Conservation (phyloP, 2,888 invertebrate genomes). For the Caenorhabditis drosophilae region DNA sequence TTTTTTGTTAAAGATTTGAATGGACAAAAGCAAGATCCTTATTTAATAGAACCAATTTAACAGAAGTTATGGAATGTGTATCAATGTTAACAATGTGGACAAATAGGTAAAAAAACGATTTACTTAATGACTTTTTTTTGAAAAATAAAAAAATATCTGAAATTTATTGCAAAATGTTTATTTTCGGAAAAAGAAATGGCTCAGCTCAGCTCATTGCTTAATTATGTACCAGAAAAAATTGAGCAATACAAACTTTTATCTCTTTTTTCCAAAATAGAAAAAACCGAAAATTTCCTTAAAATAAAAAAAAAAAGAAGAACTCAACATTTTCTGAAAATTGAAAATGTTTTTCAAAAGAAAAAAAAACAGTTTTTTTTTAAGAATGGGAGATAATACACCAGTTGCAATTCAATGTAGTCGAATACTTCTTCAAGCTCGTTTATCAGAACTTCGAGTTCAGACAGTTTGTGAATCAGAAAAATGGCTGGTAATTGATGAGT, state of each 20-base stretch:
- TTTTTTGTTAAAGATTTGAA: conserved; percentile 36
- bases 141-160: neutral
- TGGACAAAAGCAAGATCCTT: conserved; percentile 42
- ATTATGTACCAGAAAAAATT: too few relatives aligned
- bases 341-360: too few relatives aligned
- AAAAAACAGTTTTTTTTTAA: conserved; percentile 11
- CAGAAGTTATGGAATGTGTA: conserved; percentile 42
- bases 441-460: conserved; percentile 12
- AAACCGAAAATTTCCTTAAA: too few relatives aligned
- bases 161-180: too few relatives aligned
- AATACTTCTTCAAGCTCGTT: conserved; percentile 24
- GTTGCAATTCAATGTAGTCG: conserved; percentile 42
- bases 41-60: conserved; percentile 21
- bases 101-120: conserved; percentile 22
- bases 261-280: too few relatives aligned
- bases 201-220: too few relatives aligned
- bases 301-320: too few relatives aligned
- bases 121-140: neutral
- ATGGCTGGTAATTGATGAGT: conserved; percentile 18
- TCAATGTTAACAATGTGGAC: conserved; percentile 42
- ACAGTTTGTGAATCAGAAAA: conserved; percentile 17
- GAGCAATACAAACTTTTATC: too few relatives aligned
- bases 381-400: conserved; percentile 36
- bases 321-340: too few relatives aligned
- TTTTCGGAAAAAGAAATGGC: too few relatives aligned